Base-by-base conservation (phyloP, 2,113 vertebrate species). In the Euleptes europaea region DNA sequence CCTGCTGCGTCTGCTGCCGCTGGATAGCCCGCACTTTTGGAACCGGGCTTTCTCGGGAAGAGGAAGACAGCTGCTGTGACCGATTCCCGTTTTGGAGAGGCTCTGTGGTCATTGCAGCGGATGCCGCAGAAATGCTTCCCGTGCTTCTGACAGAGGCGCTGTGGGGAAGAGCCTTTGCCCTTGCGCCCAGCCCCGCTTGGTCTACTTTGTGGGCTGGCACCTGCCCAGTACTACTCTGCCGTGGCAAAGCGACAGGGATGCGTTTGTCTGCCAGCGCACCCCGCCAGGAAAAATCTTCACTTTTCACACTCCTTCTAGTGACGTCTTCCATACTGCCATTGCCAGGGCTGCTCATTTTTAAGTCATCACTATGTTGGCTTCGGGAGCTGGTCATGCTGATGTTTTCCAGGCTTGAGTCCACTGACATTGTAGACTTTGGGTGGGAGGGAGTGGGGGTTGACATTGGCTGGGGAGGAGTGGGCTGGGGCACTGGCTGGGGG, bases 361-460 rank as follows among this genome's bases (percentile, higher is more conserved):
- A 95, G 88, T 97, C 97, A n/a, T 98, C 97, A 0, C 97, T 97
- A 92, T 97, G 97, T 92, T 94, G 97, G 96, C 98, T 97, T 60
- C 94, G 96, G 15, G 97, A 98, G 92, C 98, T 99, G 94, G 96
- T 96, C 0, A 97, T 96, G 97, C 98, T 99, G 88, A 99, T 94
- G 95, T 99, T 98, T 94, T 99, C 99, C 0, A 98, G 96, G 96
- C 98, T 98, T 86, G 98, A 99, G 95, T 98, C 97, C 85, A 96
- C 94, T 0, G 96, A 96, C 80, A 96, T 95, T 90, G 97, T 97
- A 23, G 95, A 94, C 92, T 74, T 85, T 1, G 94, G 40, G 0
- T 93, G 94, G 49, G 91, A 91, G 5, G 26, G 23, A 28, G 26
- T 63, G 60, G 60, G 60, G 60, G 60, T 63, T 21, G 95, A 94